These are phyloP conservation scores for Branchipolynoe longqiensis DNA, from an alignment of 2,888 invertebrate genomes.

Conservation along the genomic window DNA sequence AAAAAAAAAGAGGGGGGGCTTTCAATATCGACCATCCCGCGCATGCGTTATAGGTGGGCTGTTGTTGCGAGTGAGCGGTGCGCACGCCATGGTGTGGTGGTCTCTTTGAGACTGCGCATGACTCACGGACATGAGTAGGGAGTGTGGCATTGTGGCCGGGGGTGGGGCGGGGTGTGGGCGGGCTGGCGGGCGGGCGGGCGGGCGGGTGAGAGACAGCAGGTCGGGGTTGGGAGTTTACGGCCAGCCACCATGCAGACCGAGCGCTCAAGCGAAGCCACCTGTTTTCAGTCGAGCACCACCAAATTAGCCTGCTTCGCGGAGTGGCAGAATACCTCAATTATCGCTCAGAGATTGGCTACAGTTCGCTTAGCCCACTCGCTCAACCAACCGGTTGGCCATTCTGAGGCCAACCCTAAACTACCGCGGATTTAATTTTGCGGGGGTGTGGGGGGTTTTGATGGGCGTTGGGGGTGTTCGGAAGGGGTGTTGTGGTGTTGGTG, in stretches of 20 bases:
- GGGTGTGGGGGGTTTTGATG: background rate
- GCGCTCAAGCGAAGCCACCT: conserved; percentile 4
- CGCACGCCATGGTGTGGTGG: background rate
- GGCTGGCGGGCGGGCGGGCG: background rate
- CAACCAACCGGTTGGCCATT: too few species aligned
- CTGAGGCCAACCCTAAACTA: too few species aligned
- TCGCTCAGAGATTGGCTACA: background rate
- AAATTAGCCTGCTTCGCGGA: background rate
- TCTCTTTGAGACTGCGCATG: conserved; percentile 18
- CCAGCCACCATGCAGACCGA: background rate
- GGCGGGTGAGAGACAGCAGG: background rate
- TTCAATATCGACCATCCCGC: too few species aligned
- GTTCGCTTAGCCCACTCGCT: too few species aligned
- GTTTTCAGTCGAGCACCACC: background rate
- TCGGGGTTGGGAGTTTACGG: background rate
- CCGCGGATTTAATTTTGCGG: too few species aligned
- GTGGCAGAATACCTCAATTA: background rate
- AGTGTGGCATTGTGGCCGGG: background rate
- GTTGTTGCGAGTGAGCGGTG: background rate
- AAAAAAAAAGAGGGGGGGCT: too few species aligned
- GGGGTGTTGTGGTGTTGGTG: too few species aligned
- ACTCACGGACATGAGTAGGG: conserved; percentile 26
- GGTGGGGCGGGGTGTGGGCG: background rate
- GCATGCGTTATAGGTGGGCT: conserved; percentile 41
- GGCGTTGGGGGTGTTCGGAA: background rate